phyloP scores from a whole-genome alignment of 53 echinoderm and acorn worm species.

The Zoroaster sp. region DNA sequence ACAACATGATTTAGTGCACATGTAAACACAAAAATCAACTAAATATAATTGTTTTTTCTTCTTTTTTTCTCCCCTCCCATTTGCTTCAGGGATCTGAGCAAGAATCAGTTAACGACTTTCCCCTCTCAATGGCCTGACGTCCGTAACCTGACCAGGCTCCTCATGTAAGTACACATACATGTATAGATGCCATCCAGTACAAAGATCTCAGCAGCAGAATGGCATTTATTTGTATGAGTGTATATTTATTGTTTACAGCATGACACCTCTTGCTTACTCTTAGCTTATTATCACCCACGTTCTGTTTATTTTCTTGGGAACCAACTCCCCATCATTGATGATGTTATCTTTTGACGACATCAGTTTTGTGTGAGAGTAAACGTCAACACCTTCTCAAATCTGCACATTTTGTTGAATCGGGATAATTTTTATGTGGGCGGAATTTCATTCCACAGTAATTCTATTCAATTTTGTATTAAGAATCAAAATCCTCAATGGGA shows the following conservation, averaged over 20 bases:
- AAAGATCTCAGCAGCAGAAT: no score
- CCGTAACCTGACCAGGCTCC: conserved; percentile 39
- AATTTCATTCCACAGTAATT: neutral
- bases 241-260: conserved; percentile 28
- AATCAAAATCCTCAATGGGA: no score
- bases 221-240: neutral
- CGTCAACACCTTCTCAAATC: neutral
- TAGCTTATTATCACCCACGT: neutral
- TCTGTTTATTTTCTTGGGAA: conserved; percentile 22
- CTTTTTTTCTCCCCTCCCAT: neutral
- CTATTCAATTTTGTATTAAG: neutral
- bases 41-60: neutral
- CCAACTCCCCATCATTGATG: neutral
- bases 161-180: conserved; percentile 6
- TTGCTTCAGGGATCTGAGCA: conserved; percentile 39
- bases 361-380: neutral
- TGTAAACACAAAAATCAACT: neutral
- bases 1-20: neutral
- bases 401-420: neutral
- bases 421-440: neutral
- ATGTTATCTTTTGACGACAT: neutral
- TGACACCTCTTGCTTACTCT: conserved; percentile 13
- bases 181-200: neutral
- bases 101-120: conserved; percentile 5
- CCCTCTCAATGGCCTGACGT: conserved; percentile 24